Conservation (phyloP, 2,797 vertebrate species). For the Rachycentron canadum region DNA sequence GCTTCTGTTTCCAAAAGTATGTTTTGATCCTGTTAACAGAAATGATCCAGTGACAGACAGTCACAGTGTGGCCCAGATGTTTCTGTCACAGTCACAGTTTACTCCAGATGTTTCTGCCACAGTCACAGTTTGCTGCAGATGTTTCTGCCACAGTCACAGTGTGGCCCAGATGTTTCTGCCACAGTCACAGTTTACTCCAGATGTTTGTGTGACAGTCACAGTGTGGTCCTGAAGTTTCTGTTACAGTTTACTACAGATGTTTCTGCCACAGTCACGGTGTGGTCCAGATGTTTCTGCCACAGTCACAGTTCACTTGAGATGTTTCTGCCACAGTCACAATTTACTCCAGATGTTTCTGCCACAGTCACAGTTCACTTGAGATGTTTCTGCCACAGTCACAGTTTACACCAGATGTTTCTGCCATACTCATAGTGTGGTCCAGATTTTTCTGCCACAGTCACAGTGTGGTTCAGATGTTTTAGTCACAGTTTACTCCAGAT, state of each 20-base stretch:
- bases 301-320: neutral
- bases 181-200: neutral
- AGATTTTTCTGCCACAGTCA: too few species aligned
- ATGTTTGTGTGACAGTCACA: neutral
- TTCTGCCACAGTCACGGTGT: neutral
- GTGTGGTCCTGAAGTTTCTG: conserved; percentile 2
- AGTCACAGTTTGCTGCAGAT: too few species aligned
- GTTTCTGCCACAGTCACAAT: neutral
- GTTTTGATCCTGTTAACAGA: neutral
- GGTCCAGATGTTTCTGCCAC: neutral
- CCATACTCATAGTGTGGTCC: neutral
- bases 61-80: neutral
- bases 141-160: too few species aligned
- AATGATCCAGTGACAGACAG: neutral
- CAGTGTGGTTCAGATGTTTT: neutral
- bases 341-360: neutral
- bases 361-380: neutral
- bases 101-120: too few species aligned
- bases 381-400: neutral
- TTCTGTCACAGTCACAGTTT: neutral
- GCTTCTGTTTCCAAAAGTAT: conserved; percentile 37
- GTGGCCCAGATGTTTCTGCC: too few species aligned
- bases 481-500: too few species aligned
- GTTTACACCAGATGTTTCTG: too few species aligned
- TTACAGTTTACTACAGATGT: too few species aligned